Evolutionary conservation across 2,888 invertebrate genomes (phyloP).

Genomic region (Diarsia rubi): DNA sequence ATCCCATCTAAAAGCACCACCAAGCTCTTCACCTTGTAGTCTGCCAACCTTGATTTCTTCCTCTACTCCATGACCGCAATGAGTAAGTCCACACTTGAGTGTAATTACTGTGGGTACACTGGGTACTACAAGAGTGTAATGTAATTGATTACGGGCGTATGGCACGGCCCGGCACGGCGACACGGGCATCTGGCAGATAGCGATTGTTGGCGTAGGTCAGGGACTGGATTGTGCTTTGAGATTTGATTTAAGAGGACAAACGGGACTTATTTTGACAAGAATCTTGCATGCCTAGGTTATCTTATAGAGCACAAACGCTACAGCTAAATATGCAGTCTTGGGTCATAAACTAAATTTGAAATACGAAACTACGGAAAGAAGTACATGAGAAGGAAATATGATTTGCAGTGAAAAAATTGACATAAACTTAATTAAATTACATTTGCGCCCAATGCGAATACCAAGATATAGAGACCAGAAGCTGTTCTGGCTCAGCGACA

Average conservation of each 20-base stretch:
- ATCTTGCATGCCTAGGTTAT: neutral
- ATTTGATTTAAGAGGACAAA: conserved; percentile 25
- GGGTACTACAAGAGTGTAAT: conserved; percentile 35
- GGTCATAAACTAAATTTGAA: neutral
- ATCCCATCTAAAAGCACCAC: neutral
- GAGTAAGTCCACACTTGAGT: conserved; percentile 30
- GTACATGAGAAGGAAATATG: neutral
- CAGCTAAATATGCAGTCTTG: neutral
- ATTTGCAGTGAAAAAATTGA: neutral
- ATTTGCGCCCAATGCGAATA: neutral
- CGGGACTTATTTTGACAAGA: neutral
- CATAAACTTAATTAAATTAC: neutral
- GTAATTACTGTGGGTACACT: conserved; percentile 47
- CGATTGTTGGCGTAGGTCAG: conserved; percentile 64
- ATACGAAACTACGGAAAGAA: no score
- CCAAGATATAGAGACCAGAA: neutral
- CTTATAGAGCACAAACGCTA: neutral
- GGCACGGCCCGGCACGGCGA: conserved; percentile 66
- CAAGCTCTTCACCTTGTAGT: conserved; percentile 20
- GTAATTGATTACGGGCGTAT: conserved; percentile 58
- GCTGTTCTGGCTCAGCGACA: neutral
- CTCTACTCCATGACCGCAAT: conserved; percentile 48
- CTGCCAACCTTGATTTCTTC: conserved; percentile 37
- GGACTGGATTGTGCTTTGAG: conserved; percentile 22
- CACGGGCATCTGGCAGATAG: conserved; percentile 60